Conservation (phyloP, 2,888 invertebrate genomes). For the Cheilosia impressa region DNA sequence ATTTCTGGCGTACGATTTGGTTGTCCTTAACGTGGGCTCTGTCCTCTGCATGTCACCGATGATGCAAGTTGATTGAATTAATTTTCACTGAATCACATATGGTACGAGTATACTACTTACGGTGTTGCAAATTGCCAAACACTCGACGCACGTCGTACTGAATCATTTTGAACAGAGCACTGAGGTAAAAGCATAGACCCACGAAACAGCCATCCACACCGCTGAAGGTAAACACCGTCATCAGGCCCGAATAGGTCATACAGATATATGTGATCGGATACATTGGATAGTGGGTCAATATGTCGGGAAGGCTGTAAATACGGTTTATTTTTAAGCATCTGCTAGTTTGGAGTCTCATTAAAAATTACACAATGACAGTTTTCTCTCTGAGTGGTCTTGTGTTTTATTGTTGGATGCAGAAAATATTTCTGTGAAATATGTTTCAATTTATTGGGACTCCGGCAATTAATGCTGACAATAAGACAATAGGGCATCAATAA, state of each 20-base stretch:
- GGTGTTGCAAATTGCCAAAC: slow-evolving; percentile 77
- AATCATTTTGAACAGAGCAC: slow-evolving; percentile 79
- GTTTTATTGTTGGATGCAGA: too few species aligned
- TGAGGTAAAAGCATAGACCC: slow-evolving; percentile 80
- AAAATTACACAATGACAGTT: too few species aligned
- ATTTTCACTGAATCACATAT: slow-evolving; percentile 2
- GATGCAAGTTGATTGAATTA: slow-evolving; percentile 28
- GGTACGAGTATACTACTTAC: slow-evolving; percentile 77
- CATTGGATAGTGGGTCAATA: slow-evolving; percentile 76
- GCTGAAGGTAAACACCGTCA: slow-evolving; percentile 80
- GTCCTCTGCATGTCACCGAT: slow-evolving; percentile 13
- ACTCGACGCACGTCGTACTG: slow-evolving; percentile 79
- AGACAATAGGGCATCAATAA: too few species aligned
- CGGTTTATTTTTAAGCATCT: background rate
- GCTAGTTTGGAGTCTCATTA: background rate
- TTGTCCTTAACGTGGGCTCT: slow-evolving; percentile 75
- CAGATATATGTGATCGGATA: slow-evolving; percentile 79
- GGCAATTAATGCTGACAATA: too few species aligned
- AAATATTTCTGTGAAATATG: too few species aligned
- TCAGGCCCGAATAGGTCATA: slow-evolving; percentile 79
- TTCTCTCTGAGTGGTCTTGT: too few species aligned
- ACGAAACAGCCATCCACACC: slow-evolving; percentile 81
- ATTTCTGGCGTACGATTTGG: slow-evolving; percentile 76
- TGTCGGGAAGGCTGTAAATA: slow-evolving; percentile 78
- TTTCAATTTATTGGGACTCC: too few species aligned